A percentile compares a stretch with the other conserved stretches of the same genome.
Conservation (phyloP, 1,140 invertebrate species). For the Belonocnema kinseyi region DNA sequence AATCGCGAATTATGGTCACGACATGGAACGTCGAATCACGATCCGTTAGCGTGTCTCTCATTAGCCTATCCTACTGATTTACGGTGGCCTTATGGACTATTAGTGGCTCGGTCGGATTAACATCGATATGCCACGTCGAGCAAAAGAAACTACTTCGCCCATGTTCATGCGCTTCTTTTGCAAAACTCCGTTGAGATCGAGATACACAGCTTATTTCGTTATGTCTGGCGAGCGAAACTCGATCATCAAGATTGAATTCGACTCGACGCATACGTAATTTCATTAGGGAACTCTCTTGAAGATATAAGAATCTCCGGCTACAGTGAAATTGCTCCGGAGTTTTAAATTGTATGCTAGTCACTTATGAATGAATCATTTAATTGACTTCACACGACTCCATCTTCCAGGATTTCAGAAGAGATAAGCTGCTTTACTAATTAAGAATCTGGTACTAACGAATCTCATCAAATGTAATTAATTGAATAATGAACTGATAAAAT, state of each 20-base stretch:
- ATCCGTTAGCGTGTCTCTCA: constrained; percentile 38
- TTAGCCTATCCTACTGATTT: constrained; percentile 44
- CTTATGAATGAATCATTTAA: constrained; percentile 14
- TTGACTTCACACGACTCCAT: constrained; percentile 16
- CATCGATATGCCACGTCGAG: constrained; percentile 45
- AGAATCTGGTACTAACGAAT: background rate
- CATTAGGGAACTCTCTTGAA: constrained; percentile 4
- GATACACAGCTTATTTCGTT: constrained; percentile 28
- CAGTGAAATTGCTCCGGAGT: background rate
- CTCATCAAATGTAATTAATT: no score
- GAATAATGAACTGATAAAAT: no score
- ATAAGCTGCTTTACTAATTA: background rate
- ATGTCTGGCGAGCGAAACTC: constrained; percentile 4
- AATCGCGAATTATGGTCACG: constrained; percentile 29
- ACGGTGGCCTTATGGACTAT: constrained; percentile 39
- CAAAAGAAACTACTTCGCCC: constrained; percentile 34
- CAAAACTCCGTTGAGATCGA: constrained; percentile 39
- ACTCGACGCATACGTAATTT: constrained; percentile 15
- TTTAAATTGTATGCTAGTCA: background rate
- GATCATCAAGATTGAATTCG: constrained; percentile 27
- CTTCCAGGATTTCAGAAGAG: background rate
- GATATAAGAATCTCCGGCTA: background rate
- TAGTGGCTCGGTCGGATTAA: constrained; percentile 51
- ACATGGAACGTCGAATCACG: constrained; percentile 11
- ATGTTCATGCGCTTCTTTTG: constrained; percentile 36